A percentile compares a stretch with the other conserved stretches of the same genome.
phyloP scores from a whole-genome alignment of 2,797 vertebrate species.

The Falco cherrug region DNA sequence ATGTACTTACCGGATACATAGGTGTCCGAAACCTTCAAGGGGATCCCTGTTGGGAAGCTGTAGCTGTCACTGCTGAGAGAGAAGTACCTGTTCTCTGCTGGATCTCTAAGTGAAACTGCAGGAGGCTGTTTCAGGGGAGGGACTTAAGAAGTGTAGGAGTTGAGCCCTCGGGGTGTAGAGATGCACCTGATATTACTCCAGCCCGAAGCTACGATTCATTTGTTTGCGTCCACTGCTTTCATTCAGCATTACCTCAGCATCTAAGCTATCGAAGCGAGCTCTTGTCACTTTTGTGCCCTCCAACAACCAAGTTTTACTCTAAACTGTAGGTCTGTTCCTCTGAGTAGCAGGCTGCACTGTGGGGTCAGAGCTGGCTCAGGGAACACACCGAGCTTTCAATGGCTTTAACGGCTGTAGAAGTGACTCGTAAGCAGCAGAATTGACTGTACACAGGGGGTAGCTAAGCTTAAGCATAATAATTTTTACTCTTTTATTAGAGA shows the following conservation, averaged over 20 bases:
- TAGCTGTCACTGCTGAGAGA: constrained; percentile 70
- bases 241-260: constrained; percentile 65
- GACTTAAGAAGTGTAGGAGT: constrained; percentile 90
- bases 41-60: constrained; percentile 19
- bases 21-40: constrained; percentile 22
- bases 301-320: constrained; percentile 36
- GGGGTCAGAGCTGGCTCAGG: neutral
- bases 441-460: neutral
- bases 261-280: constrained; percentile 43
- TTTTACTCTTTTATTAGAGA: neutral
- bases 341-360: neutral
- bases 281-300: constrained; percentile 54
- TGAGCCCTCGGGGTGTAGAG: constrained; percentile 93
- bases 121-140: constrained; percentile 88
- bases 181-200: constrained; percentile 95
- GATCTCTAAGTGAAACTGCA: constrained; percentile 82
- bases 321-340: neutral
- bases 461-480: neutral
- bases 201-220: constrained; percentile 95
- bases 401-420: neutral
- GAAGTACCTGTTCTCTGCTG: constrained; percentile 80
- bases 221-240: constrained; percentile 77
- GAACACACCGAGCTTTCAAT: neutral
- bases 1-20: constrained; percentile 71
- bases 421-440: neutral